Evolutionary conservation across 2,797 vertebrate genomes (phyloP), one percentile per base, ranked within the genome.

Genomic region (Jordanella pulchra): DNA sequence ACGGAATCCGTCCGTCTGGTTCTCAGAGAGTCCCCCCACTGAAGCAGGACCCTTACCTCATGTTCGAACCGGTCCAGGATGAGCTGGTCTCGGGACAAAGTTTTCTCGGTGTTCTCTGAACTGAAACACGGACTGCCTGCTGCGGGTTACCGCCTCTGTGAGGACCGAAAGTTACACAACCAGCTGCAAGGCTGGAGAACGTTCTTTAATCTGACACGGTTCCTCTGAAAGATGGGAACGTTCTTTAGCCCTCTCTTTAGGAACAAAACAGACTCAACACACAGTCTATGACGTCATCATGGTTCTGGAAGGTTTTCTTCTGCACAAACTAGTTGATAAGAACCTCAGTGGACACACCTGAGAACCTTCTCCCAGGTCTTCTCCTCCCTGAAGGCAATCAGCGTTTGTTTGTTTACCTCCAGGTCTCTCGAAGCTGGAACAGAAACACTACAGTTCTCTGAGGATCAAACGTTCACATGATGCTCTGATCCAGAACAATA

Each of bases 41-140:
- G 12, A 7, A 18, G 32, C 14, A 50, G 12, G 21, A 45, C 32
- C n/a, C 27, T 44, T 44, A 69, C 54, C 68, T 58, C 54, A 30
- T 56, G 5, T 4, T 5, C 25, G 54, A 21, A 47, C 68, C 54
- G 54, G 54, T 58, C 39, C 68, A 45, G n/a, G 18, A 39, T 0
- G 9, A 17, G 11, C 27, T 3, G 44, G 42, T 35, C 21, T 32
- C n/a, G 6, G 32, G 2, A 35, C 15, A 85, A 85, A 89, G 79
- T 85, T 86, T 23, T 42, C 58, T 47, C 5, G 47, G 77, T 75
- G 83, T 73, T 86, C 83, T 3, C 55, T 0, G 7, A 9, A 9
- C 80, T 84, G 76, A 58, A 51, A 65, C 47, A 55, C 14, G 13
- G 72, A 73, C 58, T 47, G 73, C 0, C 1, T 23, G 3, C 42